Percentiles rank a stretch among this genome's conserved stretches.
These are phyloP conservation scores for Mya arenaria DNA, from an alignment of 1,140 invertebrate genomes.

Conservation along the genomic window DNA sequence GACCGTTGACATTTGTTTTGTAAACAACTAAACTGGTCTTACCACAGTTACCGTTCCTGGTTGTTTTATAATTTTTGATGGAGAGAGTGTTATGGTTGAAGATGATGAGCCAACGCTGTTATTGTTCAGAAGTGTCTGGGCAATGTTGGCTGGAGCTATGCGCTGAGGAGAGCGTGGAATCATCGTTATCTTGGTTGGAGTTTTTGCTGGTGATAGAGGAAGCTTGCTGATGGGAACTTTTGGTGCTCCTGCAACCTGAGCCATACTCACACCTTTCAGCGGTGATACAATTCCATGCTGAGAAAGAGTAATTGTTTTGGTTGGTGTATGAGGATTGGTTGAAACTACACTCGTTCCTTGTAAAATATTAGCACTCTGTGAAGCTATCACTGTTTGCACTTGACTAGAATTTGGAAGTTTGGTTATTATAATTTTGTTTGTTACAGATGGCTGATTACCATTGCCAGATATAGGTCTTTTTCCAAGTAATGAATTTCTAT, in stretches of 20 bases:
- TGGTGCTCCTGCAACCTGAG: conserved; percentile 64
- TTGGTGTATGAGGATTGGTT: conserved; percentile 77
- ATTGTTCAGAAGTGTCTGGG: conserved; percentile 35
- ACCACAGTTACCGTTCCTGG: conserved; percentile 68
- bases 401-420: conserved; percentile 80
- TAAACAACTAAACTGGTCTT: conserved; percentile 50
- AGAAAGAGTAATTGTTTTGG: conserved; percentile 87
- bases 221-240: conserved; percentile 77
- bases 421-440: conserved; percentile 85
- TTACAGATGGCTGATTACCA: conserved; percentile 60
- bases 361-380: conserved; percentile 2
- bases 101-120: conserved; percentile 53
- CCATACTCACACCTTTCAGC: conserved; percentile 44
- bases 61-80: conserved; percentile 80
- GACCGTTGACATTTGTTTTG: too few relatives aligned
- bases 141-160: conserved; percentile 69
- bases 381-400: conserved; percentile 60
- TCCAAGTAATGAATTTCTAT: conserved; percentile 57
- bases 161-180: conserved; percentile 80
- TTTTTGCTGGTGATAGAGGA: conserved; percentile 78
- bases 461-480: conserved; percentile 64
- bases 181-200: conserved; percentile 80
- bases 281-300: conserved; percentile 81
- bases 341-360: conserved; percentile 56
- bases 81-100: conserved; percentile 83